phyloP scores from a whole-genome alignment of 1,140 invertebrate species.

The Brachionus calyciflorus region DNA sequence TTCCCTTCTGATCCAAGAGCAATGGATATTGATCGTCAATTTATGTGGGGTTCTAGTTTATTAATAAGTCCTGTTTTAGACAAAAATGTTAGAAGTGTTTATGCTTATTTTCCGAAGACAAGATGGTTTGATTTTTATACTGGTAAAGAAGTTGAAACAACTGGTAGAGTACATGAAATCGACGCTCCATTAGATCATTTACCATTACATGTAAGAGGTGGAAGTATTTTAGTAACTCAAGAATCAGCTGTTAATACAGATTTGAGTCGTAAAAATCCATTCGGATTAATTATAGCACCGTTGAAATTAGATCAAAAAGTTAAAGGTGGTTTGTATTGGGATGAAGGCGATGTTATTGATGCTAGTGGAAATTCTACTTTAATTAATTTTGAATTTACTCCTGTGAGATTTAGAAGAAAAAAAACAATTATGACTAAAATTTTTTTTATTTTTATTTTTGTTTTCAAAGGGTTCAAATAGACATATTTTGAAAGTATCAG shows the following conservation, averaged over 20 bases:
- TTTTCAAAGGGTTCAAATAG: neutral
- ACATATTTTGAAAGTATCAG: neutral
- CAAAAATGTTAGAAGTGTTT: constrained; percentile 60
- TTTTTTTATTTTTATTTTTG: too few relatives aligned
- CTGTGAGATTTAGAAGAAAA: too few relatives aligned
- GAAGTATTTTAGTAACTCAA: constrained; percentile 58
- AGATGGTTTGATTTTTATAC: constrained; percentile 45
- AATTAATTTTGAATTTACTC: neutral
- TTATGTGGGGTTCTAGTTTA: constrained; percentile 72
- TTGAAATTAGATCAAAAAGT: constrained; percentile 15
- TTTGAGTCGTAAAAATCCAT: constrained; percentile 41
- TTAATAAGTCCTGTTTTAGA: constrained; percentile 74
- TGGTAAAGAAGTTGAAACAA: constrained; percentile 23
- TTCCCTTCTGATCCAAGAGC: constrained; percentile 65
- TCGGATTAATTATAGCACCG: constrained; percentile 45
- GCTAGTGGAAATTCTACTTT: neutral
- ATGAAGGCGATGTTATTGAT: constrained; percentile 47
- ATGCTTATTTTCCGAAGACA: constrained; percentile 29
- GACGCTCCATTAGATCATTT: constrained; percentile 52
- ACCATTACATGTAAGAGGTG: constrained; percentile 58
- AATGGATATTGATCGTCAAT: constrained; percentile 71
- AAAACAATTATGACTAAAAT: too few relatives aligned
- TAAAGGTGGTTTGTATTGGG: constrained; percentile 47
- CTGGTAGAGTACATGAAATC: constrained; percentile 41
- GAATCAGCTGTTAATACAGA: constrained; percentile 49